These are phyloP conservation scores for Drosophila kurseongensis DNA, from an alignment of 1,140 invertebrate species.

Conservation along the genomic window DNA sequence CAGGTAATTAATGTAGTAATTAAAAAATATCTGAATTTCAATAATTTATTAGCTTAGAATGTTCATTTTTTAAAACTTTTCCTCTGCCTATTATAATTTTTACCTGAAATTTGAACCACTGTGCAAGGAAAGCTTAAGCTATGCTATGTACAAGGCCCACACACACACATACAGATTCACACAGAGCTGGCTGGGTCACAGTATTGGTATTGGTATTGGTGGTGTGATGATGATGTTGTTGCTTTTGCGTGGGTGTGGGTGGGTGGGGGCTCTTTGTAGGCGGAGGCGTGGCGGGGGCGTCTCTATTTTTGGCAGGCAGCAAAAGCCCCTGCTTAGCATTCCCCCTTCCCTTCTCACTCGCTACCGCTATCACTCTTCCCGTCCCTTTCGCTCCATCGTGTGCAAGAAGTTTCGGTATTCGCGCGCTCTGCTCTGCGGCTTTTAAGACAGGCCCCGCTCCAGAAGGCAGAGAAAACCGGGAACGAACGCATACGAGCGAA, in stretches of 20 bases:
- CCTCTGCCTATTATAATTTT: neutral
- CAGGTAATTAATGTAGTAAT: too few relatives aligned
- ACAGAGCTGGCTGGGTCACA: conserved; percentile 59
- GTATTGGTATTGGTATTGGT: conserved; percentile 37
- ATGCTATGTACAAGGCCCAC: conserved; percentile 52
- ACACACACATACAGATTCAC: conserved; percentile 22
- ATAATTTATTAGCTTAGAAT: neutral
- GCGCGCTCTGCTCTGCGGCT: conserved; percentile 57
- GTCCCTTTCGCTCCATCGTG: conserved; percentile 39
- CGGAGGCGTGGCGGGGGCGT: conserved; percentile 60
- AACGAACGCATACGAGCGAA: conserved; percentile 23
- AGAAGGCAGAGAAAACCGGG: conserved; percentile 50
- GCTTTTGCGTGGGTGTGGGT: conserved; percentile 27
- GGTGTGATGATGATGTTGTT: conserved; percentile 30
- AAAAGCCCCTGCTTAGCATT: conserved; percentile 47
- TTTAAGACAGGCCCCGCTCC: conserved; percentile 78
- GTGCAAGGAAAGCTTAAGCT: conserved; percentile 69
- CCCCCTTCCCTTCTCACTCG: conserved; percentile 23
- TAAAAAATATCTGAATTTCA: too few relatives aligned
- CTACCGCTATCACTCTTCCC: conserved; percentile 16
- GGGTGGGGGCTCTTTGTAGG: conserved; percentile 21
- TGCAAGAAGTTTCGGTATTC: conserved; percentile 79
- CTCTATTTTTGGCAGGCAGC: conserved; percentile 75
- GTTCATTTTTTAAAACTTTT: neutral
- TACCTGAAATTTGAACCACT: conserved; percentile 12